A percentile compares a stretch with the other conserved stretches of the same genome.
phyloP scores from a whole-genome alignment of 2,797 vertebrate genomes.

The Urosaurus nigricauda region DNA sequence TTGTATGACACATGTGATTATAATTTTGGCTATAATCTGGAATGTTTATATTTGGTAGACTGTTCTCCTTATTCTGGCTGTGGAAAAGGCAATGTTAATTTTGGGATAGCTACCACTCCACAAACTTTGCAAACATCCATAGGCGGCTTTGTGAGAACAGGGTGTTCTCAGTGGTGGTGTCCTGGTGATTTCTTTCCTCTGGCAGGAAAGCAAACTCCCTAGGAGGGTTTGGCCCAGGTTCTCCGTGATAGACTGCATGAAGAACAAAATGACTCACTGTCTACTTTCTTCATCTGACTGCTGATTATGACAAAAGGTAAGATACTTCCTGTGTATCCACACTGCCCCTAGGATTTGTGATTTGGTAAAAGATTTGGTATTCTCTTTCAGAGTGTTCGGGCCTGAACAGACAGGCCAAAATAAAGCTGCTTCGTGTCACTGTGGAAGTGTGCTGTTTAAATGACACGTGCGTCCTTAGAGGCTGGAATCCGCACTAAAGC shows the following conservation, averaged over 20 bases:
- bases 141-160: not conserved
- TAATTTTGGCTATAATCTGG: not conserved
- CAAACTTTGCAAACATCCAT: not conserved
- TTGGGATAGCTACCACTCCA: not conserved
- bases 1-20: not conserved
- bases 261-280: not conserved
- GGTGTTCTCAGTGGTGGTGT: not conserved
- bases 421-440: no score
- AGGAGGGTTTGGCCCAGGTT: not conserved
- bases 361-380: no score
- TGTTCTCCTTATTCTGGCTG: not conserved
- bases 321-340: no score
- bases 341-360: no score
- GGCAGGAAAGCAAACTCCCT: not conserved
- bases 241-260: not conserved
- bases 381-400: no score
- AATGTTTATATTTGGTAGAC: not conserved
- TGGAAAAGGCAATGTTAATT: not conserved
- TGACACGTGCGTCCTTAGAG: no score
- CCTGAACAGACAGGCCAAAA: no score
- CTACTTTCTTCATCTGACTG: no score
- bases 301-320: no score
- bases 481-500: no score
- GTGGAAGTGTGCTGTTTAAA: no score
- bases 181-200: not conserved